Evolutionary conservation across 2,888 invertebrate genomes (phyloP).

Genomic region (Erebia aethiops): DNA sequence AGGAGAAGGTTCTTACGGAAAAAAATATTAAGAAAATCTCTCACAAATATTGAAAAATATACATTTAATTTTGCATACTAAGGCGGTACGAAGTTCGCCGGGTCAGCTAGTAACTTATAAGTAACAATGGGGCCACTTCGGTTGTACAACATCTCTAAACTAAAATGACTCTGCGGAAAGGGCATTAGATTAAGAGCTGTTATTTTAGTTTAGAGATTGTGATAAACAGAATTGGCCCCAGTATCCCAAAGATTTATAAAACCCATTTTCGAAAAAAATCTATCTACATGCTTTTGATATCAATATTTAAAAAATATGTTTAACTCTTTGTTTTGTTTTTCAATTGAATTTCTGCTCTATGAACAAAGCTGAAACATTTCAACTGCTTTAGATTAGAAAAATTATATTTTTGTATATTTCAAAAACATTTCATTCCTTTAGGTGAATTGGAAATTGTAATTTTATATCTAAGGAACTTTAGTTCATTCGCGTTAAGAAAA

Average conservation of each 20-base stretch:
- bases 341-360: not conserved
- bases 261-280: not conserved
- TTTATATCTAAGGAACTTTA: not conserved
- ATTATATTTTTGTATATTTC: constrained; percentile 12
- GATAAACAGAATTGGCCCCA: too few relatives aligned
- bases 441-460: constrained; percentile 3
- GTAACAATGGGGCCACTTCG: too few relatives aligned
- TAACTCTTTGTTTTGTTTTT: not conserved
- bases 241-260: constrained; percentile 9
- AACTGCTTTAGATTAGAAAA: not conserved
- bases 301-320: not conserved
- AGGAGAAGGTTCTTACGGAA: too few relatives aligned
- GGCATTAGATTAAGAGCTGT: too few relatives aligned
- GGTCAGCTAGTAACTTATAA: too few relatives aligned
- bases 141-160: too few relatives aligned
- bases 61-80: too few relatives aligned
- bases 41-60: too few relatives aligned
- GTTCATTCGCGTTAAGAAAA: not conserved
- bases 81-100: too few relatives aligned
- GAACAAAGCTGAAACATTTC: not conserved
- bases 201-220: too few relatives aligned
- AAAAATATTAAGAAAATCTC: too few relatives aligned
- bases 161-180: too few relatives aligned
- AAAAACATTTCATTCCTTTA: constrained; percentile 12
- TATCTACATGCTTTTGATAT: constrained; percentile 11